A percentile compares a stretch with the other conserved stretches of the same genome.
Conservation (phyloP, 2,888 invertebrate species). For the Leptodirus hochenwartii region DNA sequence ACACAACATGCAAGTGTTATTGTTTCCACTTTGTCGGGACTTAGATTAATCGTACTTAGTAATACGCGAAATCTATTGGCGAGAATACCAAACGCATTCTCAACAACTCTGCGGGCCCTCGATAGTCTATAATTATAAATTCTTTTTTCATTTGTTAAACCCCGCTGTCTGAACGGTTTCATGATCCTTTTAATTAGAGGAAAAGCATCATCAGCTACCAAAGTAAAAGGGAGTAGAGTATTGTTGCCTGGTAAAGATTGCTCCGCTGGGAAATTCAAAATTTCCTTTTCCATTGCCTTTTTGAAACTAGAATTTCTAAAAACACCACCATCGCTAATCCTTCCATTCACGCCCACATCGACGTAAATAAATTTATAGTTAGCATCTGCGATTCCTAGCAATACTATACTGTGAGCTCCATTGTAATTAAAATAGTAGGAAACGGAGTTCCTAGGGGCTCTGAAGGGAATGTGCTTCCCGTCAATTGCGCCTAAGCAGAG, state of each 20-base stretch:
- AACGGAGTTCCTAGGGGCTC: slow-evolving; percentile 13
- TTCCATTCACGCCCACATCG: slow-evolving; percentile 14
- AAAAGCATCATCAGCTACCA: slow-evolving; percentile 5
- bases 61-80: too few relatives aligned
- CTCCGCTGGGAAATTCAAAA: too few relatives aligned
- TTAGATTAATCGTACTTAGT: too few relatives aligned
- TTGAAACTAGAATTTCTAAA: slow-evolving; percentile 3
- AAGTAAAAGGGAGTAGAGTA: neutral
- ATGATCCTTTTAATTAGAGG: too few relatives aligned
- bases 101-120: too few relatives aligned
- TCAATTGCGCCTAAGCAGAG: slow-evolving; percentile 11
- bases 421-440: slow-evolving; percentile 14
- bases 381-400: slow-evolving; percentile 14
- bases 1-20: too few relatives aligned
- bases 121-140: too few relatives aligned
- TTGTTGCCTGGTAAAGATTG: neutral
- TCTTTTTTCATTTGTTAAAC: too few relatives aligned
- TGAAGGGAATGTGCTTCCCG: slow-evolving; percentile 13
- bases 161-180: too few relatives aligned
- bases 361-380: slow-evolving; percentile 14
- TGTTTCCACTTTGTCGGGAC: too few relatives aligned
- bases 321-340: slow-evolving; percentile 14
- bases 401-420: slow-evolving; percentile 14
- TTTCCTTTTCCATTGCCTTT: neutral
- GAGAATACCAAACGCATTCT: too few relatives aligned